Conservation (phyloP, 1,140 invertebrate genomes). For the Camponotus floridanus region DNA sequence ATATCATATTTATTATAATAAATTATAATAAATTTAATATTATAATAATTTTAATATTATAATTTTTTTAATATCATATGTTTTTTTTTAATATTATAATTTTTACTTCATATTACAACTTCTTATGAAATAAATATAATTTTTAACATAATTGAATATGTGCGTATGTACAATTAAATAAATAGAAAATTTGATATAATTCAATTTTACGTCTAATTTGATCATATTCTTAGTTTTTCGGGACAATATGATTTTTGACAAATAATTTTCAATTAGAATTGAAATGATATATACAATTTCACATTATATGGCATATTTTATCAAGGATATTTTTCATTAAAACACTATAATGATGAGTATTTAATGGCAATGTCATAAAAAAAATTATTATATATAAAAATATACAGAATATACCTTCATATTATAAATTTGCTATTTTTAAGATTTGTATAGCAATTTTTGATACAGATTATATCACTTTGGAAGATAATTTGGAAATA, state of each 20-base stretch:
- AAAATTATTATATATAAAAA: not conserved
- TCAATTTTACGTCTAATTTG: not conserved
- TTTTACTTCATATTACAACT: not conserved
- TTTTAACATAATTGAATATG: not conserved
- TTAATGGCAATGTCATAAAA: not conserved
- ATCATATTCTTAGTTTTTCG: constrained; percentile 6
- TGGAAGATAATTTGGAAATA: not conserved
- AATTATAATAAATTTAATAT: too few relatives aligned
- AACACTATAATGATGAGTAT: not conserved
- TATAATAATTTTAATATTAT: too few relatives aligned
- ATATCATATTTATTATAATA: too few relatives aligned
- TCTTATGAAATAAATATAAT: not conserved
- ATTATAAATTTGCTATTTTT: not conserved
- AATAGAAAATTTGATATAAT: not conserved
- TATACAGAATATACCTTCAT: constrained; percentile 16
- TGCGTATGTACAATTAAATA: too few relatives aligned
- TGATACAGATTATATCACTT: not conserved
- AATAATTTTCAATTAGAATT: not conserved
- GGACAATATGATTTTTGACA: constrained; percentile 9
- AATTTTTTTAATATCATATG: too few relatives aligned
- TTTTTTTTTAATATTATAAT: not conserved
- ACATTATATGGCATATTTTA: not conserved
- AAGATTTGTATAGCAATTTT: not conserved
- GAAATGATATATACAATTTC: constrained; percentile 24
- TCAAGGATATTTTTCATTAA: not conserved